phyloP scores from a whole-genome alignment of 2,888 invertebrate genomes.

The Apamea anceps region DNA sequence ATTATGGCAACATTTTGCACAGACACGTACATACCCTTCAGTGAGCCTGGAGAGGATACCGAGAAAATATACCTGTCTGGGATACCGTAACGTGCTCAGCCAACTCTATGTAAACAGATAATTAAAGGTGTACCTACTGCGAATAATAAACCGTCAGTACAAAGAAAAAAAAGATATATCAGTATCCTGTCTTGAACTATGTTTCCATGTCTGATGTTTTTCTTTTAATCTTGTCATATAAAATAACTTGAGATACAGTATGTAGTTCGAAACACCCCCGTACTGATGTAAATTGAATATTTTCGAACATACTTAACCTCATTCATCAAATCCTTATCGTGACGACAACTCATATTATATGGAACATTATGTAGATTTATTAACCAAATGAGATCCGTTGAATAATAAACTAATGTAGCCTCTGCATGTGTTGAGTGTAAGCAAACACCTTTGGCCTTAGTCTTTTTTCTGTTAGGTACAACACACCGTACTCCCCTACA shows the following conservation, averaged over 20 bases:
- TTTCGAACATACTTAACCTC: not conserved
- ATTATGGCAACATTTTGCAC: slow-evolving; percentile 36
- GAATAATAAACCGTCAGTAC: slow-evolving; percentile 6
- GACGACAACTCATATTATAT: slow-evolving; percentile 18
- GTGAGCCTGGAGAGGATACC: slow-evolving; percentile 44
- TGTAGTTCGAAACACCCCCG: not conserved
- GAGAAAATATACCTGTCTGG: slow-evolving; percentile 28
- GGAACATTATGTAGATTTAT: slow-evolving; percentile 5
- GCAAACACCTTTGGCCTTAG: slow-evolving; percentile 37
- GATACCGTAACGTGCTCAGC: slow-evolving; percentile 32
- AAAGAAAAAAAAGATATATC: not conserved
- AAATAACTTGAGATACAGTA: not conserved
- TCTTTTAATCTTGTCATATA: not conserved
- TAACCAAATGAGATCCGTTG: slow-evolving; percentile 25
- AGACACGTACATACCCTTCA: slow-evolving; percentile 52
- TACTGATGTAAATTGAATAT: not conserved
- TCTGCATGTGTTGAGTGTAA: slow-evolving; percentile 24
- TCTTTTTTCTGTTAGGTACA: slow-evolving; percentile 32
- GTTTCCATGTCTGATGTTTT: not conserved
- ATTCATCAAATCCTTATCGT: slow-evolving; percentile 17
- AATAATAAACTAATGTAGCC: slow-evolving; percentile 28
- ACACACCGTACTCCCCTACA: slow-evolving; percentile 60
- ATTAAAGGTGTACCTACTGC: slow-evolving; percentile 31
- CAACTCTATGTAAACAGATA: slow-evolving; percentile 22
- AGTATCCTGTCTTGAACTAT: not conserved